Base-by-base conservation (phyloP, 1,140 invertebrate genomes). In the Stegodyphus dumicola region DNA sequence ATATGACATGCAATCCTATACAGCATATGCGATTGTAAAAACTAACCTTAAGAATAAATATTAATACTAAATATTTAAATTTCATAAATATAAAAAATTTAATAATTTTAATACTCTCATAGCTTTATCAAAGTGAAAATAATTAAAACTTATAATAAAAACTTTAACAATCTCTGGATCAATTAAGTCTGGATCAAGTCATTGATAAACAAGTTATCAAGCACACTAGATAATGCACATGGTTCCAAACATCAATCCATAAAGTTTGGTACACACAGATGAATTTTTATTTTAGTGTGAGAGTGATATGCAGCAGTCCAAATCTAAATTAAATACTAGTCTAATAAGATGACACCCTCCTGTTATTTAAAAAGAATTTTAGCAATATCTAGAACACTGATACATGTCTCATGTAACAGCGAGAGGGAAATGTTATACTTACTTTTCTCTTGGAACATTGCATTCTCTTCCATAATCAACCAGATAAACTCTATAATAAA, bases 391-490 rank as follows among this genome's bases (percentile, higher is more conserved):
- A 60, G 9, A 11, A 2, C 56, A 9, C 56, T 60, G 5, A 60
- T 60, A 9, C 15, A 60, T 60, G 2, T 15, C 9, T 9, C 9
- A 60, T 9, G 56, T 11, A 60, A 60, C 15, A 11, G 1, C 2
- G 15, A 5, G 15, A 60, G 56, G 9, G 15, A 5, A 60, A 60
- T 2, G 6, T 13, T 9, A 9, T 79, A 54, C 77, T 69, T 70
- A 79, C 77, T 49, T 15, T 4, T 9, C 11, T 33, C 64, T 60
- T 7, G 80, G 2, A 33, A 83, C 80, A 53, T 5, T 66, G 18
- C 71, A 83, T 75, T 83, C 71, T n/a, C 18, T 65, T 10, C 80
- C 80, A 83, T 83, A 74, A 67, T 83, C 80, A 18, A 83, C 13
- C 7, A 83, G 54, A 75, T 75, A 83, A 64, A 83, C 80, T 67